Evolutionary conservation across 2,888 invertebrate species (phyloP).

Genomic region (Pristionchus japonicus): DNA sequence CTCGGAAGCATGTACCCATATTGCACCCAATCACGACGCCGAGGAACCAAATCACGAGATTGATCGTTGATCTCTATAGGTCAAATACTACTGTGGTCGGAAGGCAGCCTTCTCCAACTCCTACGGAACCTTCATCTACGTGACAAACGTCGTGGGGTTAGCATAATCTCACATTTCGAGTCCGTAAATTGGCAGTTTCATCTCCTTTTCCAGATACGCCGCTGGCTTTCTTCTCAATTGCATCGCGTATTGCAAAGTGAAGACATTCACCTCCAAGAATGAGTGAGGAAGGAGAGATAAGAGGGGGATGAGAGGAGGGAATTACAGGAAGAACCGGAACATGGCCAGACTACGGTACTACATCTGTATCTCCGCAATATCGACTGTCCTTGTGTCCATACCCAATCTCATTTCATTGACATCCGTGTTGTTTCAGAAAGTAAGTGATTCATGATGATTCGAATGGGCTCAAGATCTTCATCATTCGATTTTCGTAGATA

Average conservation of each 20-base stretch:
- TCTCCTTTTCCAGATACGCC: conserved; percentile 22
- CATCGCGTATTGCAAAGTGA: conserved; percentile 50
- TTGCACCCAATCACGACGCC: too few relatives aligned
- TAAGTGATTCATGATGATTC: neutral
- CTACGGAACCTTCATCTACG: conserved; percentile 52
- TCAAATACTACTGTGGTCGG: conserved; percentile 47
- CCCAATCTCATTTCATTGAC: conserved; percentile 52
- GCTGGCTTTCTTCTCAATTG: conserved; percentile 50
- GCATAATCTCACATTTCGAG: neutral
- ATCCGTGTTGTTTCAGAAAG: conserved; percentile 49
- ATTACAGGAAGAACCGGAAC: conserved; percentile 40
- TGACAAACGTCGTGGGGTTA: conserved; percentile 50
- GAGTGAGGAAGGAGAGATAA: neutral
- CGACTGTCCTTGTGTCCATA: conserved; percentile 50
- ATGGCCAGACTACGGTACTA: conserved; percentile 51
- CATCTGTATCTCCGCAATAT: conserved; percentile 49
- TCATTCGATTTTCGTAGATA: neutral
- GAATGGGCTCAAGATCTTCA: neutral
- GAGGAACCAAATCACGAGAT: neutral
- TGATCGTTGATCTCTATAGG: conserved; percentile 17
- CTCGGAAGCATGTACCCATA: too few relatives aligned
- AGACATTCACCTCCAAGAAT: conserved; percentile 49
- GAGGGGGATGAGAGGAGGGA: neutral
- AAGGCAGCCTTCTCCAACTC: conserved; percentile 52
- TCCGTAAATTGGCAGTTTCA: neutral